Evolutionary conservation across 2,797 vertebrate genomes (phyloP).

Genomic region (Aselliscus stoliczkanus): DNA sequence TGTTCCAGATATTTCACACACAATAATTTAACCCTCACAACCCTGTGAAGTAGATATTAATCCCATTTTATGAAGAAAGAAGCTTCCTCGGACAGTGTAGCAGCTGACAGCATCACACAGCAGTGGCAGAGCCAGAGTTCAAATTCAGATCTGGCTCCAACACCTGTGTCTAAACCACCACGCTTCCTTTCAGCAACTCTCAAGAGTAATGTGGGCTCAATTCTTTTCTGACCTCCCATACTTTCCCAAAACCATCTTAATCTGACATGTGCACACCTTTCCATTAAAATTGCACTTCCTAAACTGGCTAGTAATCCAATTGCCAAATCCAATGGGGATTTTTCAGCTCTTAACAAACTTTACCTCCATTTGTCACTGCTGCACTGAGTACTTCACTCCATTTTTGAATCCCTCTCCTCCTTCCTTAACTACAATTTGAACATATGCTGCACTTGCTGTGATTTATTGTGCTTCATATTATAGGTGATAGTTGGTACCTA

Average conservation of each 20-base stretch:
- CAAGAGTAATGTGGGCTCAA: background rate
- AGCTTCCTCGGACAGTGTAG: background rate
- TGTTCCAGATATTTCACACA: background rate
- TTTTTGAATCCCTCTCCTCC: background rate
- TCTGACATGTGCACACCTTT: background rate
- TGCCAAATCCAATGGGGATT: background rate
- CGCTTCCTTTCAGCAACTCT: background rate
- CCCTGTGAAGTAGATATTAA: background rate
- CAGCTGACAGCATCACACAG: background rate
- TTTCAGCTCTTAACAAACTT: background rate
- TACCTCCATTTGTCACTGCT: background rate
- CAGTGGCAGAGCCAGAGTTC: background rate
- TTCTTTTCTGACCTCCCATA: background rate
- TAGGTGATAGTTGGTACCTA: background rate
- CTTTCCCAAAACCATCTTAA: background rate
- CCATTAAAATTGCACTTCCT: background rate
- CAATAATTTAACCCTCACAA: background rate
- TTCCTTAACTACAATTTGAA: background rate
- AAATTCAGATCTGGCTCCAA: background rate
- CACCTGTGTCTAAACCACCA: background rate
- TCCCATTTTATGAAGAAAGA: background rate
- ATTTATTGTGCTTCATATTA: background rate
- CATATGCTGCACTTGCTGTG: background rate
- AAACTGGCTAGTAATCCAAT: background rate
- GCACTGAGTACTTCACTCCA: background rate